Evolutionary conservation across 2,797 vertebrate genomes (phyloP), one percentile per base, ranked within the genome.

Genomic region (Spea hammondii): DNA sequence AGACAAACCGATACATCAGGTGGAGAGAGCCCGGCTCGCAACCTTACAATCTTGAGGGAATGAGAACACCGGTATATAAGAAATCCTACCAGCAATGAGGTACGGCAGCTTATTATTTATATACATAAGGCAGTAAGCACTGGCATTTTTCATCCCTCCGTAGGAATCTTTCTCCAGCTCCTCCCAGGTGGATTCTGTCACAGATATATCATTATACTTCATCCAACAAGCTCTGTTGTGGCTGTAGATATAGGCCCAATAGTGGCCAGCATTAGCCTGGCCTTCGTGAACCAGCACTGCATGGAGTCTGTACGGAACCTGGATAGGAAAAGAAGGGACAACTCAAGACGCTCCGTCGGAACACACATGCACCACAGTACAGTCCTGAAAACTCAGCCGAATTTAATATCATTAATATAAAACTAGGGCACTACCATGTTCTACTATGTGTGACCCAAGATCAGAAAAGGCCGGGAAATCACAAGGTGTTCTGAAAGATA

Each of bases 91-190:
- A 92, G 92, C 88, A 17, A 84, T 90, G 0, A 87, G 88, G 59
- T 80, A 79, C 0, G 94, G 91, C 1, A 95, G 84, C 76, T 89
- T 85, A 78, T 94, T 93, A 0, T 95, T 93, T 9, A 97, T 96
- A 87, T 99, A 99, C 94, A 99, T 97, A 82, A 99, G 91, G 85
- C 98, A 99, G 87, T 99, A 99, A 53, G 97, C 98, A 0, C 98
- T 99, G 82, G 96, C 95, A 0, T 97, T 99, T 85, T 90, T 95
- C 91, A 94, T 86, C n/a, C 97, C 97, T 1, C 98, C 98, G 0
- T 96, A 99, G 0, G 96, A 98, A 84, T 99, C 98, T 51, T 94
- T 88, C 85, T 96, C 93, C 79, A 99, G 87, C 85, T 99, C 97
- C 53, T 98, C 97, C 98, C 97, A 99, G 0, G 96, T 95, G 0